Evolutionary conservation across 2,113 vertebrate genomes (phyloP).

Genomic region (Takifugu flavidus): DNA sequence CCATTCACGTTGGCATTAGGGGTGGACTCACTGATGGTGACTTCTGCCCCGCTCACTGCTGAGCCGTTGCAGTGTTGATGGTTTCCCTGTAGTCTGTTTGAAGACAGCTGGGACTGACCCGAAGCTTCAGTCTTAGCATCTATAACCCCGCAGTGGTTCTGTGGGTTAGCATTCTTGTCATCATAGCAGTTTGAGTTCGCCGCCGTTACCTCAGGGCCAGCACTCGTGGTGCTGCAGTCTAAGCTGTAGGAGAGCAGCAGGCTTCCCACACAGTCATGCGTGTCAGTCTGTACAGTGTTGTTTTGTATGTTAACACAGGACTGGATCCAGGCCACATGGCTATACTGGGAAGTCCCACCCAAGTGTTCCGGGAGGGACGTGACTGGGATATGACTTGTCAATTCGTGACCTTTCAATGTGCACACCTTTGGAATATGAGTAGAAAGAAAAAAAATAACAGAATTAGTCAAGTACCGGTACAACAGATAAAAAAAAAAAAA

Average conservation of each 20-base stretch:
- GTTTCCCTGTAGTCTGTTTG: constrained; percentile 57
- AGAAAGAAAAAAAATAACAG: neutral
- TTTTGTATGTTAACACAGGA: constrained; percentile 76
- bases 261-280: constrained; percentile 77
- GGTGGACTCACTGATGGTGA: constrained; percentile 29
- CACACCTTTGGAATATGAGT: constrained; percentile 66
- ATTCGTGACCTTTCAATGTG: constrained; percentile 78
- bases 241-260: constrained; percentile 76
- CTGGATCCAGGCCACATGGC: constrained; percentile 82
- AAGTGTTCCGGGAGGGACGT: constrained; percentile 79
- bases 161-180: constrained; percentile 78
- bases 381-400: constrained; percentile 78
- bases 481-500: neutral
- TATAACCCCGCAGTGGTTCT: constrained; percentile 63
- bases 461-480: neutral
- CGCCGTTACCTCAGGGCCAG: constrained; percentile 45
- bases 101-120: constrained; percentile 43
- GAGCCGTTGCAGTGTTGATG: constrained; percentile 80
- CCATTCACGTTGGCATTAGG: constrained; percentile 72
- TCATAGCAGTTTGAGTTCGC: constrained; percentile 76
- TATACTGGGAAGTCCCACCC: constrained; percentile 77
- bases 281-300: constrained; percentile 57
- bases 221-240: constrained; percentile 62
- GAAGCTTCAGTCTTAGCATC: constrained; percentile 70
- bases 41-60: constrained; percentile 50